Conservation (phyloP, 2,888 invertebrate genomes). For the Noctua fimbriata region DNA sequence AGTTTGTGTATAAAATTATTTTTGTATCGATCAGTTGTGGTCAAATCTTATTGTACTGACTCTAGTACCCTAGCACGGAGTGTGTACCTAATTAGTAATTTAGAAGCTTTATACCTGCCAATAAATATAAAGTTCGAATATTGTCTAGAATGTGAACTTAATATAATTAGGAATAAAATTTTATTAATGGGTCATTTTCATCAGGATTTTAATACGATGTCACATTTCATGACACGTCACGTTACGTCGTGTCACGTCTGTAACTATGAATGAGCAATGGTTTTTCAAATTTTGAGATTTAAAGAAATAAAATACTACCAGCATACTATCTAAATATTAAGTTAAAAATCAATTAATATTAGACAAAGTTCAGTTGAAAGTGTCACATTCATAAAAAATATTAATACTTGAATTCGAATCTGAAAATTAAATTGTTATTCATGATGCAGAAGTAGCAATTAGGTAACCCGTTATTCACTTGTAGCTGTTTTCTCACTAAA, state of each 20-base stretch:
- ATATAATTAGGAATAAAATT: slow-evolving; percentile 25
- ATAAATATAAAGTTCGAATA: slow-evolving; percentile 20
- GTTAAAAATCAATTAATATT: neutral
- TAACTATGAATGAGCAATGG: neutral
- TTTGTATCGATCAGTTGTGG: slow-evolving; percentile 54
- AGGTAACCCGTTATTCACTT: neutral
- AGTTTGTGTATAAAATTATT: slow-evolving; percentile 62
- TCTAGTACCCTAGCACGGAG: slow-evolving; percentile 60
- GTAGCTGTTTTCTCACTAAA: neutral
- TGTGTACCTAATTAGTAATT: slow-evolving; percentile 55
- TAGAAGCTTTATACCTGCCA: slow-evolving; percentile 43
- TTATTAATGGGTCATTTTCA: neutral
- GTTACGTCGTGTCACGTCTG: neutral
- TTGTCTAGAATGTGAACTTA: slow-evolving; percentile 7
- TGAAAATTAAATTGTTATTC: neutral
- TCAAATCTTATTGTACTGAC: slow-evolving; percentile 33
- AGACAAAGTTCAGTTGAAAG: slow-evolving; percentile 21
- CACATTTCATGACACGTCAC: neutral
- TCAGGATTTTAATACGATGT: neutral
- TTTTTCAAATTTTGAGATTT: neutral
- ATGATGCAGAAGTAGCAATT: neutral
- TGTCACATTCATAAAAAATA: neutral
- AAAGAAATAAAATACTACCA: neutral
- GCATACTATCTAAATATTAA: neutral
- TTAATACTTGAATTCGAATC: neutral